Conservation (phyloP, 2,797 vertebrate genomes). For the Erpetoichthys calabaricus region DNA sequence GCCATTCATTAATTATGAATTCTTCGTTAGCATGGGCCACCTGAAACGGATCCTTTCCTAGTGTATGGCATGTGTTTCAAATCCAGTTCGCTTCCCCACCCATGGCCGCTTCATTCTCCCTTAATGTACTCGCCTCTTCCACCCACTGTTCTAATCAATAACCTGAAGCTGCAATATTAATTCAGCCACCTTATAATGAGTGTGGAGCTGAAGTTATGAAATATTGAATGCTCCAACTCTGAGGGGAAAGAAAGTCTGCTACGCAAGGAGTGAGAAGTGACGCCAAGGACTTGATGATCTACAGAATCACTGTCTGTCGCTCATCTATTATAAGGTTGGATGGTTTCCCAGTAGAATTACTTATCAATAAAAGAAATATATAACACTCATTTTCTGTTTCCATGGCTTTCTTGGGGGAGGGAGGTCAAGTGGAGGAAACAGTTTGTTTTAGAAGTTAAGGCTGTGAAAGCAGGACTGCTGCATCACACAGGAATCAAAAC, state of each 20-base stretch:
- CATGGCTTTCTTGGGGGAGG: slow-evolving; percentile 8
- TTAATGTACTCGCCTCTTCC: slow-evolving; percentile 21
- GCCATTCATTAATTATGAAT: slow-evolving; percentile 15
- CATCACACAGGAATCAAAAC: no score
- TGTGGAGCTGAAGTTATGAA: slow-evolving; percentile 10
- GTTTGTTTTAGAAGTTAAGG: neutral
- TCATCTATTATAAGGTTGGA: slow-evolving; percentile 7
- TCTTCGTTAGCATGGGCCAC: slow-evolving; percentile 19
- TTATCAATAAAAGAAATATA: slow-evolving; percentile 9
- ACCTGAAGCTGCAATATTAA: slow-evolving; percentile 12
- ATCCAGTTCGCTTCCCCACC: slow-evolving; percentile 16
- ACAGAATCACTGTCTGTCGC: neutral
- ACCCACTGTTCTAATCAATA: slow-evolving; percentile 14
- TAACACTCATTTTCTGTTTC: slow-evolving; percentile 5
- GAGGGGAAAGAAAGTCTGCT: slow-evolving; percentile 14
- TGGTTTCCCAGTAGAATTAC: slow-evolving; percentile 5
- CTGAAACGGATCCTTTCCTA: slow-evolving; percentile 17
- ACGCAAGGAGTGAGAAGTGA: slow-evolving; percentile 8
- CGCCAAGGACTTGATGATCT: neutral
- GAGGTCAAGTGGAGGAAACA: no score
- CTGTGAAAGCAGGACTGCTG: neutral
- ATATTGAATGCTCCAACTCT: slow-evolving; percentile 9
- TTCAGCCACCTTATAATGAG: slow-evolving; percentile 1
- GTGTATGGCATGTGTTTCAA: slow-evolving; percentile 16
- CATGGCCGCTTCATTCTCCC: slow-evolving; percentile 17